These are phyloP conservation scores for Aplochiton taeniatus DNA, from an alignment of 2,797 vertebrate species.

Conservation along the genomic window DNA sequence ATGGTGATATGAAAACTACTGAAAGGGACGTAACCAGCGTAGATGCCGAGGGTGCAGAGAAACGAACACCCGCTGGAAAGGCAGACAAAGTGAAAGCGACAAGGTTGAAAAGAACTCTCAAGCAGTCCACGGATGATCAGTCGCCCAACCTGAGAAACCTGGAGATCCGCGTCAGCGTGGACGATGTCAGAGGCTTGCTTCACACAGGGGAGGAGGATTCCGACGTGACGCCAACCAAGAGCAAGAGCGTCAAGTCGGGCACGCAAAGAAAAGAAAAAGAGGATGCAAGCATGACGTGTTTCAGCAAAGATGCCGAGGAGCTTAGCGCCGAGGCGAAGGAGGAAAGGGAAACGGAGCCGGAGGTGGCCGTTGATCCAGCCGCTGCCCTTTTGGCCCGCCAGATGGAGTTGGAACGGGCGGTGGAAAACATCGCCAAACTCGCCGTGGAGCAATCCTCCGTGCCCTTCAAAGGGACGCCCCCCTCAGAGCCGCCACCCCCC, in stretches of 20 bases:
- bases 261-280: slow-evolving; percentile 60
- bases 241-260: slow-evolving; percentile 46
- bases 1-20: slow-evolving; percentile 65
- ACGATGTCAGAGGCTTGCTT: slow-evolving; percentile 80
- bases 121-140: slow-evolving; percentile 79
- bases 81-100: slow-evolving; percentile 72
- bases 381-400: slow-evolving; percentile 85
- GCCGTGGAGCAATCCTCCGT: slow-evolving; percentile 78
- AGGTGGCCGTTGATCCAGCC: slow-evolving; percentile 79
- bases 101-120: slow-evolving; percentile 81
- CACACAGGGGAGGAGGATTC: slow-evolving; percentile 74
- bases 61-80: slow-evolving; percentile 66
- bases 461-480: slow-evolving; percentile 81
- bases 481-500: slow-evolving; percentile 62
- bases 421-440: slow-evolving; percentile 95
- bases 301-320: slow-evolving; percentile 69
- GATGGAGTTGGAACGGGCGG: slow-evolving; percentile 93
- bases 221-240: slow-evolving; percentile 70
- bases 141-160: slow-evolving; percentile 83
- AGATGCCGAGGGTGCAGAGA: slow-evolving; percentile 71
- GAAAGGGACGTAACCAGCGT: slow-evolving; percentile 68
- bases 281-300: slow-evolving; percentile 53
- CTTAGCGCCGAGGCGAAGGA: slow-evolving; percentile 74
- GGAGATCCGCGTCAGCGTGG: slow-evolving; percentile 83
- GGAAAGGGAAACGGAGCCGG: slow-evolving; percentile 70